Evolutionary conservation across 2,888 invertebrate species (phyloP).

Genomic region (Apotomis betuletana): DNA sequence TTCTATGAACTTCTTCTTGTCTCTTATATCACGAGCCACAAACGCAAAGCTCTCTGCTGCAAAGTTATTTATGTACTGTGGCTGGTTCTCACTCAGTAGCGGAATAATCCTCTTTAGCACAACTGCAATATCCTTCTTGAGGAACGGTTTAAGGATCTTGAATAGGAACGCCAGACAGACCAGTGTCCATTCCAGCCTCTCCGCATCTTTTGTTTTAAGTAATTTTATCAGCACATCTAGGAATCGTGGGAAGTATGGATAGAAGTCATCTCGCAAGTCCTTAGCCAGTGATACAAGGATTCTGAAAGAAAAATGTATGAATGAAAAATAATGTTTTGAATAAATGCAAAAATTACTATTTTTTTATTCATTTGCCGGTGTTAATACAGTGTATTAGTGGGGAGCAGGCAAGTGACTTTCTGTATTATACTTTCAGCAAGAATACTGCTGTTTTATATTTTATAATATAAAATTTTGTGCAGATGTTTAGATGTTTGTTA

Average conservation of each 20-base stretch:
- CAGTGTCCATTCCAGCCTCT: conserved; percentile 93
- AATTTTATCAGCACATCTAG: conserved; percentile 88
- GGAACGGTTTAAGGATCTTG: conserved; percentile 92
- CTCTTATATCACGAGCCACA: conserved; percentile 93
- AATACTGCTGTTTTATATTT: too few species aligned
- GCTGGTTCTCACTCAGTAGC: conserved; percentile 89
- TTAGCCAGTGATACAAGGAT: conserved; percentile 92
- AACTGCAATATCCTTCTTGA: conserved; percentile 90
- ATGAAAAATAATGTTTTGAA: too few species aligned
- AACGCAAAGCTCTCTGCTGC: conserved; percentile 98
- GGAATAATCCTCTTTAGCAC: conserved; percentile 89
- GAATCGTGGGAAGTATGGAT: conserved; percentile 91
- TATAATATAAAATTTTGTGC: too few species aligned
- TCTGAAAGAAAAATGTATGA: conserved; percentile 76
- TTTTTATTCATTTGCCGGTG: too few species aligned
- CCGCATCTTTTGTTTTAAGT: conserved; percentile 90
- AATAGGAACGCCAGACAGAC: conserved; percentile 94
- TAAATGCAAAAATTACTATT: neutral
- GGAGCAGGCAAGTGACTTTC: too few species aligned
- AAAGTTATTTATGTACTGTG: conserved; percentile 94
- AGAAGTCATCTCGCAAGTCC: conserved; percentile 95
- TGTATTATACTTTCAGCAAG: too few species aligned
- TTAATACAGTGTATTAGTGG: too few species aligned
- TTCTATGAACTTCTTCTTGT: conserved; percentile 88
- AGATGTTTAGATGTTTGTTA: too few species aligned